Percentiles rank a stretch among this genome's conserved stretches.
phyloP scores from a whole-genome alignment of 1,140 invertebrate genomes.

The Caenorhabditis tropicalis region DNA sequence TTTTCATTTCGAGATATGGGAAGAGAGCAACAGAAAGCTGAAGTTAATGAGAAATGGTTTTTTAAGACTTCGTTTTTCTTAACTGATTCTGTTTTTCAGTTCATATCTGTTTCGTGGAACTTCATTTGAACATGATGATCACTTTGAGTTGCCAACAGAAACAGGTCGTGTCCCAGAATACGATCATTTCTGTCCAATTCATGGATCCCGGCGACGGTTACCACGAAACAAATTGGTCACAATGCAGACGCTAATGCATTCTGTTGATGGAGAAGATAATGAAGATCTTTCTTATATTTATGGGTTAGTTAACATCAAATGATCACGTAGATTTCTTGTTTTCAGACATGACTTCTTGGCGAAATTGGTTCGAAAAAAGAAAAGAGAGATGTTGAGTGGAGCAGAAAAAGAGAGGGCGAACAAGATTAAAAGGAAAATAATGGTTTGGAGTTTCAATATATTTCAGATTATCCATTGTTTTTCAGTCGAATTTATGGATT shows the following conservation, averaged over 20 bases:
- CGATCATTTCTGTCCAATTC: slow-evolving; percentile 69
- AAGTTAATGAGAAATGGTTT: slow-evolving; percentile 60
- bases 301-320: slow-evolving; percentile 53
- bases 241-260: slow-evolving; percentile 65
- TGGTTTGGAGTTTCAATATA: slow-evolving; percentile 15
- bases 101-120: slow-evolving; percentile 64
- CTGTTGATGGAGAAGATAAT: slow-evolving; percentile 60
- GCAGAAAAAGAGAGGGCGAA: slow-evolving; percentile 57
- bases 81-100: slow-evolving; percentile 52
- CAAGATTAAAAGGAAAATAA: slow-evolving; percentile 66
- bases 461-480: background rate
- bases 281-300: slow-evolving; percentile 59
- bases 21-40: slow-evolving; percentile 41
- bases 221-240: slow-evolving; percentile 60
- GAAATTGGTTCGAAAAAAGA: slow-evolving; percentile 65
- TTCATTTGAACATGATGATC: slow-evolving; percentile 57
- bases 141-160: slow-evolving; percentile 39
- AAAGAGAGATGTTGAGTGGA: slow-evolving; percentile 61
- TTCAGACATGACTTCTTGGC: slow-evolving; percentile 68
- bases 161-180: slow-evolving; percentile 63
- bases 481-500: slow-evolving; percentile 74
- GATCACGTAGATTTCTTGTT: background rate
- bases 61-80: background rate
- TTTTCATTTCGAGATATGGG: slow-evolving; percentile 51
- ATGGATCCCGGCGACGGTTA: slow-evolving; percentile 62